Base-by-base conservation (phyloP, 1,140 invertebrate species). In the Papilio glaucus region DNA sequence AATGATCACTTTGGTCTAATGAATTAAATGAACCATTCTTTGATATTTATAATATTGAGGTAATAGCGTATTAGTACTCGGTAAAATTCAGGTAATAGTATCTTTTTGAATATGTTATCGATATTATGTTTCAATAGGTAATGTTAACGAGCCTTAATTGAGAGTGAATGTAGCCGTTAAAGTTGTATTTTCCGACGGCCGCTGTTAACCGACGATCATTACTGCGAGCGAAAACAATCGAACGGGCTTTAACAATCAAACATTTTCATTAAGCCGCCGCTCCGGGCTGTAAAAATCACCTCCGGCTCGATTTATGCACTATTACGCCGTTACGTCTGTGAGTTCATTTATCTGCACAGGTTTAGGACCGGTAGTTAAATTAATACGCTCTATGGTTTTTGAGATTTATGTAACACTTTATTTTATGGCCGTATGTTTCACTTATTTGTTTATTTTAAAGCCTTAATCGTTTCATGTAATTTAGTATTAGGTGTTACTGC, bases 161-260 rank as follows among this genome's bases (percentile, higher is more conserved):
- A 69, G 67, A 69, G 67, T 45, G 37, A 69, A 69, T 69, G 45
- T 49, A 53, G 67, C 45, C 45, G 42, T 69, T 69, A 49, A 45
- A 53, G 45, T 53, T 69, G 42, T 49, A 15, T 53, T 69, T 68
- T 29, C 75, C 78, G 76, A 62, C 73, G 77, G 72, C 72, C 71
- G 60, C 75, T 72, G 77, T 81, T 76, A 77, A 77, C 76, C 79
- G 74, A 71, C 75, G 76, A 74, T 84, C 80, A 83, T 90, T 89
- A 84, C 77, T 78, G 73, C 65, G 76, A 76, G 72, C 76, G 84
- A 81, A 87, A 88, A 90, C 85, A 91, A 89, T 89, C 77, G 83
- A 83, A 81, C 72, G 78, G 81, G 82, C 76, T 85, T 86, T 78
- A 82, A 85, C 80, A 86, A 85, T 88, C 86, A 84, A 87, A 87